These are phyloP conservation scores for Mustelus asterias DNA, from an alignment of 2,113 vertebrate genomes.

Conservation along the genomic window DNA sequence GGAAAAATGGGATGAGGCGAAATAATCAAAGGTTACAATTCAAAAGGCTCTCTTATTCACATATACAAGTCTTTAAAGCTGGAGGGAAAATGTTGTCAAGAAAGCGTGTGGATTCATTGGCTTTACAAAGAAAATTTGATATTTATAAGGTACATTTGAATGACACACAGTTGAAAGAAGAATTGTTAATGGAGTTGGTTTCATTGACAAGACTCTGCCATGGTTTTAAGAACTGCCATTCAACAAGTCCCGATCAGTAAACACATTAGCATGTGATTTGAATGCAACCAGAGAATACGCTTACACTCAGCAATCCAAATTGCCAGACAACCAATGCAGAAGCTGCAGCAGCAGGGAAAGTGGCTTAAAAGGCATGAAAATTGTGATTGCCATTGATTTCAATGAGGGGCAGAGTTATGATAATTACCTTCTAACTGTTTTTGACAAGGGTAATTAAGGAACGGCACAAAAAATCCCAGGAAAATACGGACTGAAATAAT, in stretches of 20 bases:
- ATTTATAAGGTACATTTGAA: not conserved
- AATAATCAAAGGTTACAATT: not conserved
- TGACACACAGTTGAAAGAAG: not conserved
- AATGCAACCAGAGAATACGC: not conserved
- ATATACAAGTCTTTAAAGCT: not conserved
- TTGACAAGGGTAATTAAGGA: not conserved
- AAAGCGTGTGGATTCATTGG: not conserved
- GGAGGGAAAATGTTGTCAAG: not conserved
- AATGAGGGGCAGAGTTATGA: not conserved
- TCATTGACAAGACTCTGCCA: too few relatives aligned
- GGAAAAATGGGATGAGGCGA: not conserved
- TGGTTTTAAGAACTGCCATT: not conserved
- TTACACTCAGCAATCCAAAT: not conserved
- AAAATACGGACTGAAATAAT: not conserved
- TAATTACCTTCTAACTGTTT: not conserved
- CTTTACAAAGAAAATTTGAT: not conserved
- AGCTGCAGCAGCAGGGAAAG: not conserved
- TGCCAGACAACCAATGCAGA: not conserved
- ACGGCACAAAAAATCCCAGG: not conserved
- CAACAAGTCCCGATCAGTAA: not conserved
- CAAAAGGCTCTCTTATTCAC: not conserved
- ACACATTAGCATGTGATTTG: not conserved
- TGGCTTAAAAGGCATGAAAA: not conserved
- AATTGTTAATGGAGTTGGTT: not conserved
- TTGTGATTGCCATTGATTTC: not conserved